These are phyloP conservation scores for Micronycteris hirsuta DNA, from an alignment of 2,113 vertebrate species.

Conservation along the genomic window DNA sequence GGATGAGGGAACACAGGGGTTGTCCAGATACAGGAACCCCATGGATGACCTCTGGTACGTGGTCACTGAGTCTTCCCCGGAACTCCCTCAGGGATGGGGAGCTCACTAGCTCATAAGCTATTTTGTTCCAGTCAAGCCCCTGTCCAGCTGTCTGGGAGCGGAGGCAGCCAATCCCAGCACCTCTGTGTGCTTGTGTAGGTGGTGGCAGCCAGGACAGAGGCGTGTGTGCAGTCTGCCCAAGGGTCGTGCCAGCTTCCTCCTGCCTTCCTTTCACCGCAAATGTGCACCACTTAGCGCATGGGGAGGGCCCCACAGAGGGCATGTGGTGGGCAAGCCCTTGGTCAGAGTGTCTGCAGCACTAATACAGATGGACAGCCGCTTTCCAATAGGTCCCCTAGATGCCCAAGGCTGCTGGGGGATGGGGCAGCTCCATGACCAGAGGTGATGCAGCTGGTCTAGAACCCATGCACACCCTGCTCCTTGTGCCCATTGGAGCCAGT, in stretches of 20 bases:
- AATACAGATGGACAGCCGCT: not conserved
- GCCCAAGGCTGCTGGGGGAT: not conserved
- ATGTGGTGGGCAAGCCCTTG: not conserved
- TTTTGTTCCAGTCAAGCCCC: not conserved
- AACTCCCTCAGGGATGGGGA: not conserved
- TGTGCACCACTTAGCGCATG: not conserved
- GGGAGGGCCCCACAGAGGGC: not conserved
- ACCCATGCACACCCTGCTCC: not conserved
- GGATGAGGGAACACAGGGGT: not conserved
- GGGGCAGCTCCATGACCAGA: not conserved
- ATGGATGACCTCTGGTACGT: not conserved
- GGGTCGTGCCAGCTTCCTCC: not conserved
- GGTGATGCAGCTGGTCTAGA: not conserved
- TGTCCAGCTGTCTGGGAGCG: not conserved
- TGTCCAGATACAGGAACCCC: not conserved
- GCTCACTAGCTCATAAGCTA: not conserved
- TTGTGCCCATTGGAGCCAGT: accelerated
- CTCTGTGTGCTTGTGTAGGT: not conserved
- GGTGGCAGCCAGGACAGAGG: not conserved
- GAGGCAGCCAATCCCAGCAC: not conserved
- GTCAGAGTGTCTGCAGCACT: not conserved
- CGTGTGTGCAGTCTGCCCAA: not conserved
- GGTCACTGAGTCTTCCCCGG: not conserved
- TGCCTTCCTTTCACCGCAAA: not conserved
- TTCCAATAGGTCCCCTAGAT: not conserved